Evolutionary conservation across 2,888 invertebrate species (phyloP).

Genomic region (Amblyjoppa fuscipennis): DNA sequence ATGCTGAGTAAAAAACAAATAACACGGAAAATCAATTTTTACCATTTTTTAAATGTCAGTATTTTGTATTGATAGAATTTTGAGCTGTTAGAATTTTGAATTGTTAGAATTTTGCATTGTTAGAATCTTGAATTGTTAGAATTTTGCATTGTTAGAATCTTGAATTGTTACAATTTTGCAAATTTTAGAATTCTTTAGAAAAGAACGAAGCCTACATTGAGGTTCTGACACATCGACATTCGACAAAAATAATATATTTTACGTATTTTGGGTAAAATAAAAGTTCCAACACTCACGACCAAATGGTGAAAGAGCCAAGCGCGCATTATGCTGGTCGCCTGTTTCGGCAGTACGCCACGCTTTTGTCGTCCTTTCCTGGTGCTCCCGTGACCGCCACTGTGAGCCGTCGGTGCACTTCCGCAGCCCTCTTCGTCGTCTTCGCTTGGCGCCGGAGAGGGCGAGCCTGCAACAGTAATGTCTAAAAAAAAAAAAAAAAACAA

Average conservation of each 20-base stretch:
- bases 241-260: background rate
- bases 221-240: no score
- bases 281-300: conserved; percentile 89
- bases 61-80: no score
- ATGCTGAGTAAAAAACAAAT: conserved; percentile 88
- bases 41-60: no score
- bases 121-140: no score
- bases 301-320: conserved; percentile 99
- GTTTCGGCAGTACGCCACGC: conserved; percentile 96
- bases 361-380: conserved; percentile 89
- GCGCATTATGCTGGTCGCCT: conserved; percentile 98
- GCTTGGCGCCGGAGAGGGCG: conserved; percentile 87
- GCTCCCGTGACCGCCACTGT: conserved; percentile 85
- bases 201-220: no score
- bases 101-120: no score
- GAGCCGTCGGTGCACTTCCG: conserved; percentile 86
- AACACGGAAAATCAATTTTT: background rate
- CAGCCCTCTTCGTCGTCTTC: conserved; percentile 84
- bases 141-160: no score
- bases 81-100: no score
- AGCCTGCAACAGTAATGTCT: conserved; percentile 86
- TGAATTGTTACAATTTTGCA: no score
- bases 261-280: background rate
- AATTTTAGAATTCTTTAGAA: no score
- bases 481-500: conserved; percentile 48